Base-by-base conservation (phyloP, 1,140 invertebrate species). In the Ips nitidus region DNA sequence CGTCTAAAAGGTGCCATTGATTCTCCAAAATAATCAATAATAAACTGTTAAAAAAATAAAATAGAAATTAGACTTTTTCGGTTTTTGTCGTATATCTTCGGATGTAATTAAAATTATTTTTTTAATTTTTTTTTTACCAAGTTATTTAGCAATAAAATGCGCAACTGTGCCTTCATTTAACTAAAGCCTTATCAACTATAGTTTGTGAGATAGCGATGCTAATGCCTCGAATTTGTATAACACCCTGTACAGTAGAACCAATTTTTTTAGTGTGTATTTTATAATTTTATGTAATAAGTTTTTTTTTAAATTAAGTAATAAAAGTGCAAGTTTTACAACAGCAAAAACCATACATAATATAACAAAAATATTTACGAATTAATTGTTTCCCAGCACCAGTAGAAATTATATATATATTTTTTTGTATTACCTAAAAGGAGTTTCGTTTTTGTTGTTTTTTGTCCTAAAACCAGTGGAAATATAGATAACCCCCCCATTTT, bases 401-500 rank as follows among this genome's bases (percentile, higher is more conserved):
- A 76, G 75, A 75, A 75, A 76, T 75, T 59, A 50, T 76, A 76
- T 75, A 76, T 74, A 72, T 75, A 76, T 76, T 76, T 76, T 76
- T 76, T 74, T 76, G 74, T 75, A 76, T 74, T 71, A 71, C 73
- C 70, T 73, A 69, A 22, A 22, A 22, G 22, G 22, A 22, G 0
- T 0, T 22, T 22, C 22, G 22, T 22, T 22, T 22, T 22, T 22
- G 22, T 22, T 22, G 22, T 0, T 22, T 22, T 22, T 22, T 22
- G 22, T 22, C 22, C 22, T 22, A 22, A 22, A 22, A 22, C 22
- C 22, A 22, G 22, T 22, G 22, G 22, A 22, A 22, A 22, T 22
- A 22, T 22, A 22, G 22, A 22, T 22, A 22, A 22, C 22, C 22
- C 22, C 22, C 22, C 22, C 22, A 22, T 22, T 22, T 22, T 22